These are phyloP conservation scores for Parapsyche elsis DNA, from an alignment of 1,140 invertebrate species.

Conservation along the genomic window DNA sequence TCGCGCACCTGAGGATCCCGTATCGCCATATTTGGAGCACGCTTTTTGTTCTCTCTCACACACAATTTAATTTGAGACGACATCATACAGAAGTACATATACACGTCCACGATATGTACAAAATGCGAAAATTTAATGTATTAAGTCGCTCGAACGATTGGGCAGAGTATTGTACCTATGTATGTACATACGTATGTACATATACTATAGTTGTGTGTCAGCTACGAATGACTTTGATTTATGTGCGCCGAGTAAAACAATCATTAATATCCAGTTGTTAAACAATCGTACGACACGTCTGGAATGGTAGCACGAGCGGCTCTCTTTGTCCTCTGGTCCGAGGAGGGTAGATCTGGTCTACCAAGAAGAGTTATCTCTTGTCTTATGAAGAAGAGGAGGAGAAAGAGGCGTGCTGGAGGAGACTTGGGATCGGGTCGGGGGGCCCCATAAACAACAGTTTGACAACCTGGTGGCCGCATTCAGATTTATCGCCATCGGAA, in stretches of 20 bases:
- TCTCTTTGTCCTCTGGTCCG: not conserved
- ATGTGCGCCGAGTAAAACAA: not conserved
- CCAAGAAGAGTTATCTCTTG: not conserved
- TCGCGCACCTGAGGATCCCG: not conserved
- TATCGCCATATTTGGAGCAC: not conserved
- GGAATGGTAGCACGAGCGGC: not conserved
- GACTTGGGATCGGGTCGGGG: constrained; percentile 23
- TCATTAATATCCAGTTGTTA: not conserved
- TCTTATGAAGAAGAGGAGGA: constrained; percentile 2
- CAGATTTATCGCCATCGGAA: constrained; percentile 39
- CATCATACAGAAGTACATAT: too few species aligned
- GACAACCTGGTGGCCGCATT: constrained; percentile 35
- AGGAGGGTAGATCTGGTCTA: too few species aligned
- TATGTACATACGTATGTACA: too few species aligned
- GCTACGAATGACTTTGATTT: not conserved
- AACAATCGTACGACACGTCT: not conserved
- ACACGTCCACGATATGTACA: too few species aligned
- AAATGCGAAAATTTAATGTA: too few species aligned
- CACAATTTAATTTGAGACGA: constrained; percentile 20
- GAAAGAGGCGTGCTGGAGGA: not conserved
- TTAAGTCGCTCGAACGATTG: too few species aligned
- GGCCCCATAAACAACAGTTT: constrained; percentile 34
- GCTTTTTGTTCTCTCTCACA: not conserved
- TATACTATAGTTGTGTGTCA: too few species aligned
- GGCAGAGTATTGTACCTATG: too few species aligned